Base-by-base conservation (phyloP, 1,140 invertebrate genomes). In the Sarcophaga peregrina region DNA sequence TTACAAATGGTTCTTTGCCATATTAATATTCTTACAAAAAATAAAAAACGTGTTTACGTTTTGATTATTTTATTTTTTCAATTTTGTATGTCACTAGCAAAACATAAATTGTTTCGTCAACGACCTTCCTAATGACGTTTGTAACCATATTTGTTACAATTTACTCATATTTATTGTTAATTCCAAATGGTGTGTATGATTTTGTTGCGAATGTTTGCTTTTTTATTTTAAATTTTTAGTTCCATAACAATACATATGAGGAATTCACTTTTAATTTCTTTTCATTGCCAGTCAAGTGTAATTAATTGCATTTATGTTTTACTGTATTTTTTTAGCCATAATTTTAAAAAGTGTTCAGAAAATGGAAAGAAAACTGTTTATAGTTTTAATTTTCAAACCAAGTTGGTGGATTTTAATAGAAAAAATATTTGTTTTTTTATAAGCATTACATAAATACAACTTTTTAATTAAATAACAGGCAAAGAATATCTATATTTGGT, bases 191-290 rank as follows among this genome's bases (percentile, higher is more conserved):
- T 68, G 62, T 20, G 7, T 68, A 68, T 25, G 62, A 68, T 68
- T 68, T 68, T 68, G 25, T 4, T 37, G 25, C 4, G 25, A 37
- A 37, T 68, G 17, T 68, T 68, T 20, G 8, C 8, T 48, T 47
- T 48, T 37, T 37, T 37, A 37, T 1, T 4, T 37, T 37, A 1
- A 37, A 37, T 48, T 52, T 78, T 52, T 78, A 78, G 75, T 78
- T 78, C 75, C 75, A 78, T 50, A 78, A 78, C 48, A 78, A 48
- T 78, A 78, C 46, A 78, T 78, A 78, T 45, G 75, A 78, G 75
- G 75, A 83, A 68, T 83, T 75, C 10, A 83, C 83, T 83, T 81
- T 83, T 83, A 81, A 83, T 83, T 83, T 83, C 83, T 83, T 83
- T 83, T 83, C 83, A 83, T 81, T 83, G 80, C 17, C 80, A 83